Conservation (phyloP, 2,888 invertebrate genomes). For the Steinernema hermaphroditum region DNA sequence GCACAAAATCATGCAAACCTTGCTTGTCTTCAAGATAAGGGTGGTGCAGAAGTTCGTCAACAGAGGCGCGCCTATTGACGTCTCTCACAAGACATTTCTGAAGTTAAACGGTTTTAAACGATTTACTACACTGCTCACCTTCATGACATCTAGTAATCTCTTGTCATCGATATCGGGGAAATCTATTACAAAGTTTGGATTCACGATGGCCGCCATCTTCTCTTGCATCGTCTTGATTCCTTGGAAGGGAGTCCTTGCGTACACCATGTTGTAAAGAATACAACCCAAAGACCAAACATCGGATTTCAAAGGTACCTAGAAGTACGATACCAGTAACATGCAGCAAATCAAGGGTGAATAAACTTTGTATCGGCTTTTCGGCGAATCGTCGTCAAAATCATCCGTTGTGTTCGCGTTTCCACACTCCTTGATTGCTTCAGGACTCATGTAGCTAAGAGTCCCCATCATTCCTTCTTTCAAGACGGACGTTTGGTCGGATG, state of each 20-base stretch:
- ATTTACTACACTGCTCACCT: slow-evolving; percentile 39
- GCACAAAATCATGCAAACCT: background rate
- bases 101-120: slow-evolving; percentile 34
- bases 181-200: slow-evolving; percentile 76
- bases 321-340: background rate
- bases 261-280: slow-evolving; percentile 88
- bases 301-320: slow-evolving; percentile 82
- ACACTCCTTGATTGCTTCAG: slow-evolving; percentile 76
- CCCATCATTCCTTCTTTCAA: slow-evolving; percentile 80
- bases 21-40: slow-evolving; percentile 66
- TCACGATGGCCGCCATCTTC: slow-evolving; percentile 76
- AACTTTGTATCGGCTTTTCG: slow-evolving; percentile 32
- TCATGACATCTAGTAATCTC: slow-evolving; percentile 73
- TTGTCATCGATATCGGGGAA: slow-evolving; percentile 69
- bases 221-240: slow-evolving; percentile 72
- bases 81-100: slow-evolving; percentile 77
- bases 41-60: slow-evolving; percentile 75
- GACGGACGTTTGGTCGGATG: slow-evolving; percentile 85
- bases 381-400: background rate
- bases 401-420: slow-evolving; percentile 6
- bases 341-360: background rate
- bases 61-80: slow-evolving; percentile 77
- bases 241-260: slow-evolving; percentile 86
- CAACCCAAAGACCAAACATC: slow-evolving; percentile 98
- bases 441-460: slow-evolving; percentile 92